Evolutionary conservation across 2,888 invertebrate species (phyloP).

Genomic region (Syrphus vitripennis): DNA sequence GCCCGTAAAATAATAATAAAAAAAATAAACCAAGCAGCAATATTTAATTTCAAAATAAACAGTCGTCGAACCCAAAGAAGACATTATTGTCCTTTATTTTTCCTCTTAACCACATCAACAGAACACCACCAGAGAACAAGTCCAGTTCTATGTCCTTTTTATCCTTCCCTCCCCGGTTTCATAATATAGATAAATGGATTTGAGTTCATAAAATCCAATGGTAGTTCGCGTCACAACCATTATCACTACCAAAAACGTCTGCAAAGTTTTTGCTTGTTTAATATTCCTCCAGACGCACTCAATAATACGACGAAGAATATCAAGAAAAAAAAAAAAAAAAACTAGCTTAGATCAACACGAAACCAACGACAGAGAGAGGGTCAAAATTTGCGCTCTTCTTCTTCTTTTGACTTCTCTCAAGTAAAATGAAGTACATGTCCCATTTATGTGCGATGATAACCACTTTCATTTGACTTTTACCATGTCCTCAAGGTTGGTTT

Average conservation of each 20-base stretch:
- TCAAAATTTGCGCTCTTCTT: background rate
- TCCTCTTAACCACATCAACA: too few species aligned
- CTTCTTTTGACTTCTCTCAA: background rate
- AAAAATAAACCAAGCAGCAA: background rate
- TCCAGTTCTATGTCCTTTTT: background rate
- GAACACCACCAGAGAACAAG: background rate
- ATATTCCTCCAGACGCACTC: constrained; percentile 30
- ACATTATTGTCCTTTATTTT: background rate
- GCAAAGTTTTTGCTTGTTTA: constrained; percentile 4
- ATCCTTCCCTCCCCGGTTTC: background rate
- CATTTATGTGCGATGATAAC: constrained; percentile 23
- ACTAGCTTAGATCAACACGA: background rate
- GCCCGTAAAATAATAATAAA: background rate
- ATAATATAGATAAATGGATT: background rate
- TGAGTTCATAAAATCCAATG: constrained; percentile 15
- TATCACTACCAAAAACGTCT: constrained; percentile 11
- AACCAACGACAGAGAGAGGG: background rate
- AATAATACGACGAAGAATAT: background rate
- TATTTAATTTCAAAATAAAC: background rate
- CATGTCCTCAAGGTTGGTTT: constrained; percentile 19
- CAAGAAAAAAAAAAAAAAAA: background rate
- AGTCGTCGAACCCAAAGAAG: background rate
- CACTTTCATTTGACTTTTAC: constrained; percentile 25
- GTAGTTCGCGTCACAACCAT: constrained; percentile 5
- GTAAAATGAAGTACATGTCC: constrained; percentile 17